These are phyloP conservation scores for Bovichtus variegatus DNA, from an alignment of 2,797 vertebrate genomes.

Conservation along the genomic window DNA sequence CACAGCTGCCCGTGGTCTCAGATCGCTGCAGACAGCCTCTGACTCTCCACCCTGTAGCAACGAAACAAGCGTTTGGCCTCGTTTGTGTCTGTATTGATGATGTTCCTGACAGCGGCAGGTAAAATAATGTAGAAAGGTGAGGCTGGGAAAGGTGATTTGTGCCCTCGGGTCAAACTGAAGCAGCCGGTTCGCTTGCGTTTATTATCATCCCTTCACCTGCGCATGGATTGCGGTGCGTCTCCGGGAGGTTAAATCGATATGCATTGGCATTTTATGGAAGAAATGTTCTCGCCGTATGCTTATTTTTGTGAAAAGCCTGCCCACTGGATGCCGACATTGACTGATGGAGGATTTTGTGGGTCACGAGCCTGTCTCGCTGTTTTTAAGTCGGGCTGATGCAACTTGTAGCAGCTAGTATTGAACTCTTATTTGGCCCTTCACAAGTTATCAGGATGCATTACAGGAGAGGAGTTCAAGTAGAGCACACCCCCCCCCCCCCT, in stretches of 20 bases:
- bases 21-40: constrained; percentile 38
- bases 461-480: constrained; percentile 42
- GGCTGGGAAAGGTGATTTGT: constrained; percentile 8
- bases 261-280: constrained; percentile 50
- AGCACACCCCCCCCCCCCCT: constrained; percentile 57
- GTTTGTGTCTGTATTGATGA: constrained; percentile 29
- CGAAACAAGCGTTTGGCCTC: constrained; percentile 42
- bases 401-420: constrained; percentile 17
- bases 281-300: constrained; percentile 49
- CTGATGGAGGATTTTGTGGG: constrained; percentile 1
- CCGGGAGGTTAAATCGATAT: constrained; percentile 63
- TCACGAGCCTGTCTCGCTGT: constrained; percentile 10
- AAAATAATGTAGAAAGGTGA: constrained; percentile 24
- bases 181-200: constrained; percentile 49
- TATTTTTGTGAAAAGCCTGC: constrained; percentile 39
- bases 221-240: constrained; percentile 52
- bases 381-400: constrained; percentile 18
- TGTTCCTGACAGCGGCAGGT: constrained; percentile 41
- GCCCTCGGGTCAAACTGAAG: constrained; percentile 24
- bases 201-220: constrained; percentile 54
- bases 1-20: constrained; percentile 37
- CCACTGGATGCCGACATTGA: constrained; percentile 11
- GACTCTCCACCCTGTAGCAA: constrained; percentile 27
- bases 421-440: constrained; percentile 42
- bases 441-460: constrained; percentile 41